Evolutionary conservation across 2,113 vertebrate genomes (phyloP).

Genomic region (Equus przewalskii): DNA sequence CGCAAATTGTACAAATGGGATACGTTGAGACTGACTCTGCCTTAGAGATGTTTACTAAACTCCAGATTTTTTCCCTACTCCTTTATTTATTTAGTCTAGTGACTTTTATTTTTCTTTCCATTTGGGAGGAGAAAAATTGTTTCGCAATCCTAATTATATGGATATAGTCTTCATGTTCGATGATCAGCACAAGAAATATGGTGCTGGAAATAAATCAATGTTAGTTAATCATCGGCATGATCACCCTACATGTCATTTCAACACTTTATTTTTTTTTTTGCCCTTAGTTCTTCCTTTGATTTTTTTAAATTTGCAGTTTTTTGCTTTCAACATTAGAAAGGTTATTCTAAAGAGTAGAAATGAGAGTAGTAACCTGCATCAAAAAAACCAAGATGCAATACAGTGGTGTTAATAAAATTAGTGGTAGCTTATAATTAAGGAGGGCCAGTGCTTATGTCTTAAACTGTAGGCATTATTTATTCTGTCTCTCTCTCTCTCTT

Average conservation of each 20-base stretch:
- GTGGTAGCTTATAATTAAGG: neutral
- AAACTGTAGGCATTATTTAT: neutral
- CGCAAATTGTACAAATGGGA: accelerated
- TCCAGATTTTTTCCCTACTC: neutral
- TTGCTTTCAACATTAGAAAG: neutral
- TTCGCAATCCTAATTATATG: neutral
- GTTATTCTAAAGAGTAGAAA: neutral
- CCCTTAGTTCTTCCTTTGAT: neutral
- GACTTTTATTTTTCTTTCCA: conserved; percentile 19
- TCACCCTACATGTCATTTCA: neutral
- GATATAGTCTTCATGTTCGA: neutral
- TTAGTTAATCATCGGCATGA: neutral
- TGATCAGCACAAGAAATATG: neutral
- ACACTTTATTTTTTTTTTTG: neutral
- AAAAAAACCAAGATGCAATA: neutral
- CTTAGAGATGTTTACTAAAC: neutral
- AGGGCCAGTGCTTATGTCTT: neutral
- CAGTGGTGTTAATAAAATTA: neutral
- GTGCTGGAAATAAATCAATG: neutral
- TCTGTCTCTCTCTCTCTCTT: neutral
- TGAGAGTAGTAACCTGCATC: neutral
- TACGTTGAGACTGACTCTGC: neutral
- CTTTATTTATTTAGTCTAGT: neutral
- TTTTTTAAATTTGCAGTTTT: neutral
- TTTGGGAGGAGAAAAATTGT: neutral